A percentile compares a stretch with the other conserved stretches of the same genome.
These are phyloP conservation scores for Piezodorus guildinii DNA, from an alignment of 1,140 invertebrate genomes.

Conservation along the genomic window DNA sequence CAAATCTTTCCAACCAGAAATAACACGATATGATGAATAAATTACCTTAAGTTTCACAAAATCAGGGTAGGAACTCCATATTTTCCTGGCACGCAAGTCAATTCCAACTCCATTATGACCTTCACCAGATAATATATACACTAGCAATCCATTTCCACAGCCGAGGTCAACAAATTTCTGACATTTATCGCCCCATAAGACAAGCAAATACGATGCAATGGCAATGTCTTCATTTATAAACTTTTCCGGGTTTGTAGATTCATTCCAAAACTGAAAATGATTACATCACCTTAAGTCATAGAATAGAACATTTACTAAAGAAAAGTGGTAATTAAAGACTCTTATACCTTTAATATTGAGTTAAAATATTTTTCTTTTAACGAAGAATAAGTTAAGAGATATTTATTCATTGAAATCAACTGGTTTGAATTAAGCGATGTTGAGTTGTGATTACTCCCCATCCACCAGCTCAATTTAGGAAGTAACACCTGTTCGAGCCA, in stretches of 20 bases:
- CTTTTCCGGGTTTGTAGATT: slow-evolving; percentile 86
- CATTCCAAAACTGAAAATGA: slow-evolving; percentile 60
- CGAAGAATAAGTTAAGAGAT: slow-evolving; percentile 56
- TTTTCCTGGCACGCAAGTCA: slow-evolving; percentile 77
- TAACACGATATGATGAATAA: too few species aligned
- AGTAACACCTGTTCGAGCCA: slow-evolving; percentile 39
- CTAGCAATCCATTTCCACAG: slow-evolving; percentile 92
- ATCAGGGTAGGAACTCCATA: slow-evolving; percentile 72
- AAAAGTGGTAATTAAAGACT: too few species aligned
- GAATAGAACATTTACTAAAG: too few species aligned
- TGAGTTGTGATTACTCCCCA: slow-evolving; percentile 31
- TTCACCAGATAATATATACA: slow-evolving; percentile 74
- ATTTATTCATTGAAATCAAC: slow-evolving; percentile 54
- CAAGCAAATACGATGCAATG: slow-evolving; percentile 82
- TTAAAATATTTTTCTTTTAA: slow-evolving; percentile 71
- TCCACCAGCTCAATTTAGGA: slow-evolving; percentile 56
- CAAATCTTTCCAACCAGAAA: too few species aligned
- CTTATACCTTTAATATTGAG: slow-evolving; percentile 54
- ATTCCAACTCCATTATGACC: slow-evolving; percentile 77
- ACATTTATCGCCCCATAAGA: slow-evolving; percentile 51
- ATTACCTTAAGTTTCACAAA: slow-evolving; percentile 35
- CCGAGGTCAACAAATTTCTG: slow-evolving; percentile 86
- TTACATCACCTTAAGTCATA: background rate
- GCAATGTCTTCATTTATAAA: slow-evolving; percentile 95
- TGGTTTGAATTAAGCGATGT: slow-evolving; percentile 42